phyloP scores from a whole-genome alignment of 2,797 vertebrate genomes.

The Peromyscus eremicus region DNA sequence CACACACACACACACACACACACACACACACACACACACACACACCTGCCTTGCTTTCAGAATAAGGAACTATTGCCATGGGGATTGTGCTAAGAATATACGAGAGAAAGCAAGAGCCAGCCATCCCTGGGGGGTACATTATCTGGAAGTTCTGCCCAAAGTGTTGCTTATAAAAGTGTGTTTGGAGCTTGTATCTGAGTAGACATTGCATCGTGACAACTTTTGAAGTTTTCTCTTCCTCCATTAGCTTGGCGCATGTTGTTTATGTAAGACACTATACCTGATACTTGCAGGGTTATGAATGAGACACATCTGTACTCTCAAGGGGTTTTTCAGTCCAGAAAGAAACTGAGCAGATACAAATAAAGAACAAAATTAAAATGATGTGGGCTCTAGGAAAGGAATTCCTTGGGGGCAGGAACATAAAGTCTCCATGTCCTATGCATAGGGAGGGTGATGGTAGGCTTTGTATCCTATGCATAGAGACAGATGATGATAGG shows the following conservation, averaged over 20 bases:
- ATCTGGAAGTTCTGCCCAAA: constrained; percentile 5
- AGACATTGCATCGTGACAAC: background rate
- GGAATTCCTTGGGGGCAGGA: background rate
- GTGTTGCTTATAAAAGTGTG: constrained; percentile 23
- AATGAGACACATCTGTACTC: background rate
- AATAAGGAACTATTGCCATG: constrained; percentile 58
- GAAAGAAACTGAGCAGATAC: background rate
- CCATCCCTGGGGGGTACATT: background rate
- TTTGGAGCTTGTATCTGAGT: background rate
- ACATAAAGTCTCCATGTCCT: background rate
- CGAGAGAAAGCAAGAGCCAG: background rate
- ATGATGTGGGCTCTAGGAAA: background rate
- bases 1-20: too few species aligned
- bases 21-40: too few species aligned
- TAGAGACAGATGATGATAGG: background rate
- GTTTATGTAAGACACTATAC: background rate
- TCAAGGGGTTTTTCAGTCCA: background rate
- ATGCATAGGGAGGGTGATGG: background rate
- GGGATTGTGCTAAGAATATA: constrained; percentile 67
- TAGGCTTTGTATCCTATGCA: background rate
- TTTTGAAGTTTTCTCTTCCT: constrained; percentile 33
- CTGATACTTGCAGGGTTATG: background rate
- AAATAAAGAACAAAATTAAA: background rate
- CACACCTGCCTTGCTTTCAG: constrained; percentile 41
- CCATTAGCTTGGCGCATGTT: background rate